A percentile compares a stretch with the other conserved stretches of the same genome.
Conservation (phyloP, 2,113 vertebrate species). For the Ranitomeya imitator region DNA sequence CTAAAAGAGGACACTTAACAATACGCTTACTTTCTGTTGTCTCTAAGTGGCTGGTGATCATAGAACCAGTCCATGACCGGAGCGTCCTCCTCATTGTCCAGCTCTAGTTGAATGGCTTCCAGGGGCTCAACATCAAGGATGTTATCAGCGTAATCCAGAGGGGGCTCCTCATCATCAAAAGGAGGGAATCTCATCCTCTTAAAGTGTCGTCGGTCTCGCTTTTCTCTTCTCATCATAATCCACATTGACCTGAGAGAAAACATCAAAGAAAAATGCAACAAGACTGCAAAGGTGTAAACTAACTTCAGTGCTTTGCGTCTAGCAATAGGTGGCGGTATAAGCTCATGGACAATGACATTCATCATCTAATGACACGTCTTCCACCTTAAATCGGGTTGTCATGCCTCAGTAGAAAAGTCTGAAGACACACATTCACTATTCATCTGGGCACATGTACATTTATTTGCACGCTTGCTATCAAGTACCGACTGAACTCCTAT, state of each 20-base stretch:
- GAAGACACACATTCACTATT: too few relatives aligned
- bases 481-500: too few relatives aligned
- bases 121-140: slow-evolving; percentile 96
- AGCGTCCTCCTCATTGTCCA: slow-evolving; percentile 91
- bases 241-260: slow-evolving; percentile 86
- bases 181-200: slow-evolving; percentile 98
- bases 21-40: slow-evolving; percentile 83
- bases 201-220: slow-evolving; percentile 94
- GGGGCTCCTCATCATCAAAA: slow-evolving; percentile 95
- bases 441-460: too few relatives aligned
- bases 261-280: background rate
- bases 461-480: too few relatives aligned
- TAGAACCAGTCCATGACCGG: slow-evolving; percentile 95
- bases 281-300: too few relatives aligned
- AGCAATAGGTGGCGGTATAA: too few relatives aligned
- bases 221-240: slow-evolving; percentile 99
- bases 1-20: background rate
- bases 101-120: slow-evolving; percentile 96
- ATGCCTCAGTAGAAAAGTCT: too few relatives aligned
- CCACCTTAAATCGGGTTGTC: too few relatives aligned
- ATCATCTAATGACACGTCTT: too few relatives aligned
- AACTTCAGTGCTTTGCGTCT: too few relatives aligned
- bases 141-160: slow-evolving; percentile 97
- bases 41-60: slow-evolving; percentile 94
- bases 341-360: too few relatives aligned